Evolutionary conservation across 2,888 invertebrate genomes (phyloP).

Genomic region (Campopleginae sp.): DNA sequence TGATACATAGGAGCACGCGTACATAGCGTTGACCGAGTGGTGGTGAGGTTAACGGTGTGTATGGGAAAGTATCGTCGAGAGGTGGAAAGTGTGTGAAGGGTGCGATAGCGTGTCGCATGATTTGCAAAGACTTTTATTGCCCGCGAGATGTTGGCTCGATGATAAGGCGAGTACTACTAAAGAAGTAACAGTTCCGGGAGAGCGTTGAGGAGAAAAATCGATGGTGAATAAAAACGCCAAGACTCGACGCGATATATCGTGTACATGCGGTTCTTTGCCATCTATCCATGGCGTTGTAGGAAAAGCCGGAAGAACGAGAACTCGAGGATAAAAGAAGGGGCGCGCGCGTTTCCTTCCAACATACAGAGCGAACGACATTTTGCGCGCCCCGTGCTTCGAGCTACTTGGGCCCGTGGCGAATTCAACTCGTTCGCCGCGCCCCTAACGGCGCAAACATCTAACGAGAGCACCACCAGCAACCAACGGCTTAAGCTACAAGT

Average conservation of each 20-base stretch:
- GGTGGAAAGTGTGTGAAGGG: conserved; percentile 55
- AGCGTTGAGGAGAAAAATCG: conserved; percentile 62
- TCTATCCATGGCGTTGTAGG: neutral
- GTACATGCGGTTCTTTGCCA: conserved; percentile 14
- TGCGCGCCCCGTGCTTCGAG: neutral
- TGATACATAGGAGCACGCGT: neutral
- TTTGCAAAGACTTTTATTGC: conserved; percentile 81
- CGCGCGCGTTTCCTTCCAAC: conserved; percentile 44
- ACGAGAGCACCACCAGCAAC: neutral
- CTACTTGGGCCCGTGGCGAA: conserved; percentile 9
- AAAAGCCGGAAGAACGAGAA: conserved; percentile 34
- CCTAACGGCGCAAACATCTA: conserved; percentile 26
- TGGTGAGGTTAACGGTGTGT: conserved; percentile 15
- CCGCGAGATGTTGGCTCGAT: conserved; percentile 70
- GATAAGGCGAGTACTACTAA: conserved; percentile 61
- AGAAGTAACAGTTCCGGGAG: conserved; percentile 39
- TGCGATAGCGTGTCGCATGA: conserved; percentile 81
- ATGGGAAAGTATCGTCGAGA: conserved; percentile 7
- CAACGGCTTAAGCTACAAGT: conserved; percentile 66
- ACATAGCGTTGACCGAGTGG: neutral
- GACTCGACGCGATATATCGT: conserved; percentile 31
- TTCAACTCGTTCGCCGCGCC: conserved; percentile 29
- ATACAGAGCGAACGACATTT: conserved; percentile 29
- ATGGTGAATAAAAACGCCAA: conserved; percentile 47
- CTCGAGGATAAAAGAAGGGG: conserved; percentile 44